Conservation (phyloP, 2,113 vertebrate genomes). For the Malurus cyaneus region DNA sequence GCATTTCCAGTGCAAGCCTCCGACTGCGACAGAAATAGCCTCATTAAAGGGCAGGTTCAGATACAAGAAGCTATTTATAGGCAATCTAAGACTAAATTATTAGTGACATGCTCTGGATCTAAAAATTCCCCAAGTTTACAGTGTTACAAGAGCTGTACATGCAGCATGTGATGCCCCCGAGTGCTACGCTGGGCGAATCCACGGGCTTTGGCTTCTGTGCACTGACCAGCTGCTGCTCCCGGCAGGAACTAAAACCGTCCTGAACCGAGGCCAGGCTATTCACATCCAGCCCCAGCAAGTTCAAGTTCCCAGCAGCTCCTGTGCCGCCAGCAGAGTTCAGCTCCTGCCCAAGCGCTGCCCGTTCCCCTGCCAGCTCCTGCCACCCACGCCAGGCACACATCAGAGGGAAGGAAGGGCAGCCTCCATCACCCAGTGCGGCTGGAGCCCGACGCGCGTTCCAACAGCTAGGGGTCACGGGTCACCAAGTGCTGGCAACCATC, state of each 20-base stretch:
- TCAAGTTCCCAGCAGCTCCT: neutral
- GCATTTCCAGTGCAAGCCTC: neutral
- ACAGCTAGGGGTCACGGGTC: neutral
- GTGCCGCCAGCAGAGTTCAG: neutral
- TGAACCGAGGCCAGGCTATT: neutral
- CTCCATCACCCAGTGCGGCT: fast-evolving
- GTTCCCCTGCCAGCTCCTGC: neutral
- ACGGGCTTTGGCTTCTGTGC: neutral
- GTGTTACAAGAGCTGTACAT: fast-evolving
- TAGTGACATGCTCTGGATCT: neutral
- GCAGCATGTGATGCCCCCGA: neutral
- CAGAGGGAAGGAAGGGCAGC: neutral
- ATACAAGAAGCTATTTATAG: neutral
- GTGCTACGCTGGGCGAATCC: fast-evolving
- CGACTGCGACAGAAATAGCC: neutral
- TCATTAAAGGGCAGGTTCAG: neutral
- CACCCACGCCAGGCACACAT: neutral
- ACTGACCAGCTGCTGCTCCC: conserved; percentile 11
- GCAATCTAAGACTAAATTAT: neutral
- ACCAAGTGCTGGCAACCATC: neutral
- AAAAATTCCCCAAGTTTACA: neutral
- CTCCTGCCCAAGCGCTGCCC: neutral
- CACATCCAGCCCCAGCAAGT: neutral
- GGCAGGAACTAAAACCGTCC: neutral
- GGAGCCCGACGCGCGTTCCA: neutral